phyloP scores from a whole-genome alignment of 1,140 invertebrate species.

The Colletes latitarsis region DNA sequence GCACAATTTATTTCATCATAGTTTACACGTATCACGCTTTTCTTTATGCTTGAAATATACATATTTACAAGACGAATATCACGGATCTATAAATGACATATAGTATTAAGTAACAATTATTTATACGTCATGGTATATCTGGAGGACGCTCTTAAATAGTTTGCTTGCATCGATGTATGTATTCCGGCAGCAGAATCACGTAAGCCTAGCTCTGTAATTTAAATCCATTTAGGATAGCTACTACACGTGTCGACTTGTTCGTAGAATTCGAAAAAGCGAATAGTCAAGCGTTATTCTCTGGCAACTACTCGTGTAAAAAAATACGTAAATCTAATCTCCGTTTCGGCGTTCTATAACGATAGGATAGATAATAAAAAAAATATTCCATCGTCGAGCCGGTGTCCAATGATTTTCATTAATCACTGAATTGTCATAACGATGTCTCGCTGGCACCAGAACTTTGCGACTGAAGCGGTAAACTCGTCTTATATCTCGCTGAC shows the following conservation, averaged over 20 bases:
- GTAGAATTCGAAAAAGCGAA: conserved; percentile 65
- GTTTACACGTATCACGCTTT: conserved; percentile 70
- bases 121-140: conserved; percentile 62
- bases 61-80: conserved; percentile 71
- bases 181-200: conserved; percentile 48
- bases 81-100: conserved; percentile 60
- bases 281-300: conserved; percentile 56
- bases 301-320: conserved; percentile 70
- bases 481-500: conserved; percentile 66
- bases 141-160: conserved; percentile 55
- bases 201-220: conserved; percentile 53
- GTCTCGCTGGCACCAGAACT: conserved; percentile 75
- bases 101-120: conserved; percentile 62
- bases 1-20: conserved; percentile 70
- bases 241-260: conserved; percentile 35
- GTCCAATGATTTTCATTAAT: conserved; percentile 45
- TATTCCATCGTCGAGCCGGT: conserved; percentile 48
- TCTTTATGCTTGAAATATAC: conserved; percentile 70
- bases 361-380: conserved; percentile 54
- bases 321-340: conserved; percentile 69
- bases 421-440: conserved; percentile 74
- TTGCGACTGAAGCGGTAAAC: conserved; percentile 72
- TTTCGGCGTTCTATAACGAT: conserved; percentile 37
- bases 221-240: conserved; percentile 53
- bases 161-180: conserved; percentile 44